Percentiles rank a stretch among this genome's conserved stretches.
Evolutionary conservation across 2,888 invertebrate genomes (phyloP).

Genomic region (Ochlodes sylvanus): DNA sequence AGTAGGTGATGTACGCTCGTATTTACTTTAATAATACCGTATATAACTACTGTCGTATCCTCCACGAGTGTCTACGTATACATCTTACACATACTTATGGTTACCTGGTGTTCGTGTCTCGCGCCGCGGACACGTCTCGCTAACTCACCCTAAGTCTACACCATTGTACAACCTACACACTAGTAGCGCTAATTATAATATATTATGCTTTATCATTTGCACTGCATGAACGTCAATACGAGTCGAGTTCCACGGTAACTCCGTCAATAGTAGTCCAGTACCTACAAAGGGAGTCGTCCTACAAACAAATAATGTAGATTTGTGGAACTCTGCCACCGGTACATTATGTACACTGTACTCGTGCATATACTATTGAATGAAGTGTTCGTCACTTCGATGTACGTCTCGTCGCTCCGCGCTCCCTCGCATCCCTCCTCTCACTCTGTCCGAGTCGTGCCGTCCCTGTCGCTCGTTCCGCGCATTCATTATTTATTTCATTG

Average conservation of each 20-base stretch:
- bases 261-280: constrained; percentile 65
- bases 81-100: constrained; percentile 59
- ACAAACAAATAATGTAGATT: constrained; percentile 59
- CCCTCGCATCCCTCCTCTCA: constrained; percentile 61
- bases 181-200: constrained; percentile 74
- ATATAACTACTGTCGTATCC: constrained; percentile 58
- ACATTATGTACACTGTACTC: constrained; percentile 33
- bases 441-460: constrained; percentile 63
- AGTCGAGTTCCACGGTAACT: constrained; percentile 62
- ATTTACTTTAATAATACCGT: constrained; percentile 54
- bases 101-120: constrained; percentile 78
- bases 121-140: neutral
- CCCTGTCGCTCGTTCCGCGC: constrained; percentile 63
- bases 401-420: constrained; percentile 34
- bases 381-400: constrained; percentile 54
- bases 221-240: constrained; percentile 49
- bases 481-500: constrained; percentile 58
- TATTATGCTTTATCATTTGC: constrained; percentile 76
- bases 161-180: constrained; percentile 61
- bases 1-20: constrained; percentile 75
- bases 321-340: constrained; percentile 52
- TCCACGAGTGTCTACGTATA: constrained; percentile 56
- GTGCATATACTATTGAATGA: constrained; percentile 47
- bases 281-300: constrained; percentile 68
- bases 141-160: neutral